phyloP scores from a whole-genome alignment of 2,797 vertebrate species.

The Danio aesculapii region DNA sequence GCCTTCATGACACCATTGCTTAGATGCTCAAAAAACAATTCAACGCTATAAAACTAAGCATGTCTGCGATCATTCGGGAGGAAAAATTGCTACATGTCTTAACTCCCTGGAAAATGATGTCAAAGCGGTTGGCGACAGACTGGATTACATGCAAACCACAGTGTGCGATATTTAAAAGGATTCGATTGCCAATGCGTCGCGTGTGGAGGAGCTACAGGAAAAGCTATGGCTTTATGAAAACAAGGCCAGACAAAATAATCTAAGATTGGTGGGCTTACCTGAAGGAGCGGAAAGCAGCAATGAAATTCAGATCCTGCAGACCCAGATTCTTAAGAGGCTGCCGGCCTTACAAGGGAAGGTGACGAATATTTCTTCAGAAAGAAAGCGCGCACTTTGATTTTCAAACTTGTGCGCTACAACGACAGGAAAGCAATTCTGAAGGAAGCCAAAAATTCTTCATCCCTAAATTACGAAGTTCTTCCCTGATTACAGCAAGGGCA shows the following conservation, averaged over 20 bases:
- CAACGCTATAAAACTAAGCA: background rate
- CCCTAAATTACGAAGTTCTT: too few relatives aligned
- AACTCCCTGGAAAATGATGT: background rate
- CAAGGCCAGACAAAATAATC: background rate
- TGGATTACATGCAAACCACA: background rate
- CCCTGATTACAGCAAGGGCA: too few relatives aligned
- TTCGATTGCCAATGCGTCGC: background rate
- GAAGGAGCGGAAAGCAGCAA: background rate
- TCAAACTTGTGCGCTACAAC: too few relatives aligned
- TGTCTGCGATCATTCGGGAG: background rate
- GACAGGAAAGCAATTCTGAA: too few relatives aligned
- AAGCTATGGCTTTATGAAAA: background rate
- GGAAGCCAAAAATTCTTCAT: too few relatives aligned
- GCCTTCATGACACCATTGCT: background rate
- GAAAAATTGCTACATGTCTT: background rate
- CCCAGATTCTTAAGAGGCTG: background rate
- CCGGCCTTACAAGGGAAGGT: background rate
- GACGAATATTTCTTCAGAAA: background rate
- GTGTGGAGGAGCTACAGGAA: background rate
- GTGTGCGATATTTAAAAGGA: conserved; percentile 3
- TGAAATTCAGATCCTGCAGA: background rate
- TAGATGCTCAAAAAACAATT: conserved; percentile 17
- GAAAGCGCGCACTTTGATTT: too few relatives aligned
- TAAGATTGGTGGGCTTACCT: background rate
- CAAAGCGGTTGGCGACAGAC: background rate